Percentiles rank a stretch among this genome's conserved stretches.
Conservation (phyloP, 2,888 invertebrate species). For the Falcaria lacertinaria region DNA sequence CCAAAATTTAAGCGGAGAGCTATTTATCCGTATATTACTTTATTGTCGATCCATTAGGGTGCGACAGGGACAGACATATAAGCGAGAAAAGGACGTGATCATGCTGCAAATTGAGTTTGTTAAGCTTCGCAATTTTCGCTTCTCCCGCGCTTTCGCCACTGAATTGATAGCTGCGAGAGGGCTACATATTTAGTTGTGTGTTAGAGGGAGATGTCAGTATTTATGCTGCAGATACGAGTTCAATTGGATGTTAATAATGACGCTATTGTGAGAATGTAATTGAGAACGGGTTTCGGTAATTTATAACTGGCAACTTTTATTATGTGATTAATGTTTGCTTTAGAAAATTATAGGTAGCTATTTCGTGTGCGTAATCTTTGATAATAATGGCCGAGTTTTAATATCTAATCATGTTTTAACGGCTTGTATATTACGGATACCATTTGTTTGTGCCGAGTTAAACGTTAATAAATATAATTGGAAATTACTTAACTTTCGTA, state of each 20-base stretch:
- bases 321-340: conserved; percentile 52
- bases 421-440: not conserved
- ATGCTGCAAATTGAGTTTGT: conserved; percentile 57
- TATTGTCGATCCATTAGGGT: conserved; percentile 75
- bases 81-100: conserved; percentile 24
- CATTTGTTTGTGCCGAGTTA: not conserved
- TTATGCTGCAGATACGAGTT: conserved; percentile 37
- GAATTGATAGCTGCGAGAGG: conserved; percentile 12
- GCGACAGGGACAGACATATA: conserved; percentile 44
- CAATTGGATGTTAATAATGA: conserved; percentile 53
- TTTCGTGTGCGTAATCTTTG: conserved; percentile 26
- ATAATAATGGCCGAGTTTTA: conserved; percentile 13
- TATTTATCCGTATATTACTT: conserved; percentile 77
- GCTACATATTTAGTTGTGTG: conserved; percentile 10
- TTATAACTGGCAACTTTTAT: conserved; percentile 32
- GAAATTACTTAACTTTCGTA: no score
- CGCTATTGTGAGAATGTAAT: conserved; percentile 52
- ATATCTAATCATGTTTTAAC: conserved; percentile 12
- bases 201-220: conserved; percentile 29
- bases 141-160: conserved; percentile 21
- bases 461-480: no score
- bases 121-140: conserved; percentile 47
- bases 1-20: conserved; percentile 75
- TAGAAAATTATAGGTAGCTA: conserved; percentile 45
- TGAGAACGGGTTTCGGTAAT: conserved; percentile 42